Percentiles rank a stretch among this genome's conserved stretches.
phyloP scores from a whole-genome alignment of 2,797 vertebrate genomes.

The Tolypeutes matacus region DNA sequence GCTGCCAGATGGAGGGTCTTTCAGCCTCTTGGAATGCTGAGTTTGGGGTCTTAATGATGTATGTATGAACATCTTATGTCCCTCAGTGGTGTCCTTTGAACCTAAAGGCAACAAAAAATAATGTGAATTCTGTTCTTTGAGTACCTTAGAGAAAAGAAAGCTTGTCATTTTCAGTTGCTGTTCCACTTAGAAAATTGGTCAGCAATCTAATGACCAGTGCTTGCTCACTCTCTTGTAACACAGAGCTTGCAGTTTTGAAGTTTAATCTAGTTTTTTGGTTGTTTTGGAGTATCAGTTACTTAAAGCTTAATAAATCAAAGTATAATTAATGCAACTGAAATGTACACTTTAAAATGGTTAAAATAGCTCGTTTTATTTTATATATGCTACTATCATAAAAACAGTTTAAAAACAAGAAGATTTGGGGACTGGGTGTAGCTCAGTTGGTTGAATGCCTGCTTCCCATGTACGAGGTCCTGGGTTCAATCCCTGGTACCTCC shows the following conservation, averaged over 20 bases:
- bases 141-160: slow-evolving; percentile 24
- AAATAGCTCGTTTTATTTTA: too few species aligned
- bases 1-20: neutral
- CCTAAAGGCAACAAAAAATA: neutral
- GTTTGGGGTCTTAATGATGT: neutral
- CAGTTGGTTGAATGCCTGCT: too few species aligned
- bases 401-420: neutral
- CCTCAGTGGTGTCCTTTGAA: neutral
- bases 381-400: too few species aligned
- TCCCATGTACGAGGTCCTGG: too few species aligned
- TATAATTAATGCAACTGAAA: too few species aligned
- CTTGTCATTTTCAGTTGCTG: neutral
- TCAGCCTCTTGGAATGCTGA: neutral
- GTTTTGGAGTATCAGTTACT: neutral
- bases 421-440: neutral
- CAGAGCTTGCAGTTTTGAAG: neutral
- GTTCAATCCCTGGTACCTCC: too few species aligned
- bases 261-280: neutral
- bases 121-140: neutral
- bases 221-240: neutral
- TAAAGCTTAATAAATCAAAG: neutral
- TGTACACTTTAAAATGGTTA: too few species aligned
- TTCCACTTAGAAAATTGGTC: neutral
- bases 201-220: neutral
- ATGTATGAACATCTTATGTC: neutral